Percentiles rank a stretch among this genome's conserved stretches.
Evolutionary conservation across 2,797 vertebrate genomes (phyloP).

Genomic region (Malacoctenus gilli): DNA sequence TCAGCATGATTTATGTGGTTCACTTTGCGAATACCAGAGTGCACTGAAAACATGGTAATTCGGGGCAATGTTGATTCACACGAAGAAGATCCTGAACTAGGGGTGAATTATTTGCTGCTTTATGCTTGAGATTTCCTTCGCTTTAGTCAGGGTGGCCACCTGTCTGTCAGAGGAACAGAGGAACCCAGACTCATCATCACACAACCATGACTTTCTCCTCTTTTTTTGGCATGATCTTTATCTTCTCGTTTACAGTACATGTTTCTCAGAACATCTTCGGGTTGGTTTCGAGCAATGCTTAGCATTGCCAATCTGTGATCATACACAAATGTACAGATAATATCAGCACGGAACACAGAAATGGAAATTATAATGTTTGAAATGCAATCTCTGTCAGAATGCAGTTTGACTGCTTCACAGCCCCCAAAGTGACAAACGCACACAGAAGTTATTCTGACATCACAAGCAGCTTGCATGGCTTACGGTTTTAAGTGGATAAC

Average conservation of each 20-base stretch:
- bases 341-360: not conserved
- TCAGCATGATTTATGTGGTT: constrained; percentile 14
- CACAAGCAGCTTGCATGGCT: too few species aligned
- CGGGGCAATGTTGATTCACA: not conserved
- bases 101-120: not conserved
- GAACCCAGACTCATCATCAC: not conserved
- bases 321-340: not conserved
- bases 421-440: not conserved
- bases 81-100: not conserved
- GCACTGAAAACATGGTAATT: constrained; percentile 11
- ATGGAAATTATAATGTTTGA: too few species aligned
- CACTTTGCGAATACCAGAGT: constrained; percentile 4
- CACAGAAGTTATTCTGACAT: too few species aligned
- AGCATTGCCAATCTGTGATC: constrained; percentile 4
- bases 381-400: too few species aligned
- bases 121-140: not conserved
- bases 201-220: not conserved
- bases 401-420: too few species aligned
- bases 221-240: too few species aligned
- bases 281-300: not conserved
- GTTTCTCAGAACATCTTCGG: not conserved
- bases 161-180: constrained; percentile 11
- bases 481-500: too few species aligned
- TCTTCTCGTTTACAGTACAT: not conserved
- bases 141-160: not conserved